phyloP scores from a whole-genome alignment of 2,113 vertebrate species.

The Phalacrocorax carbo region DNA sequence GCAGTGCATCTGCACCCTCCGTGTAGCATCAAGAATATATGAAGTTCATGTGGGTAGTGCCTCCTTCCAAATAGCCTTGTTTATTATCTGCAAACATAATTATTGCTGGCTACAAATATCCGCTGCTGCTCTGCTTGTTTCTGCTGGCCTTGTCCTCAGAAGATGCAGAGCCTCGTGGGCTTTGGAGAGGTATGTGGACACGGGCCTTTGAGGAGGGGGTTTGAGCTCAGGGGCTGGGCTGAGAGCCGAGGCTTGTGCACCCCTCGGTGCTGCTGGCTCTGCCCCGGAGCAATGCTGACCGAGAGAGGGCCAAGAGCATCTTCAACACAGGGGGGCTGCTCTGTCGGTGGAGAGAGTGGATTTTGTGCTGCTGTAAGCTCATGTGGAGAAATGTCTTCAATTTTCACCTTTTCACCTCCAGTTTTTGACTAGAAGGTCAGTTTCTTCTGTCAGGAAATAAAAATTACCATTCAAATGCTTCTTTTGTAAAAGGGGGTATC shows the following conservation, averaged over 20 bases:
- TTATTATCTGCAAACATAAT: neutral
- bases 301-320: neutral
- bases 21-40: rapidly evolving
- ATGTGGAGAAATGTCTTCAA: too few relatives aligned
- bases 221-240: neutral
- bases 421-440: neutral
- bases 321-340: neutral
- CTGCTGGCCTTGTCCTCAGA: neutral
- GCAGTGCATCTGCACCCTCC: neutral
- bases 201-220: rapidly evolving
- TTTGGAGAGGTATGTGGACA: neutral
- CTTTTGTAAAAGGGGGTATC: neutral
- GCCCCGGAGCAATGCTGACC: rapidly evolving
- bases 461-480: neutral
- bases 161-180: neutral
- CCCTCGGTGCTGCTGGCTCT: neutral
- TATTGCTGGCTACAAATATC: neutral
- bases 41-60: neutral
- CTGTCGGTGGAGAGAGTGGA: rapidly evolving
- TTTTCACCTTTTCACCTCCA: neutral
- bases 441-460: neutral
- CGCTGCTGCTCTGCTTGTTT: neutral
- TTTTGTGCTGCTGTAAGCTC: neutral
- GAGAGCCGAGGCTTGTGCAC: neutral
- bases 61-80: neutral